Evolutionary conservation across 2,888 invertebrate genomes (phyloP), one percentile per base, ranked within the genome.

Genomic region (Drosophila barbarae): DNA sequence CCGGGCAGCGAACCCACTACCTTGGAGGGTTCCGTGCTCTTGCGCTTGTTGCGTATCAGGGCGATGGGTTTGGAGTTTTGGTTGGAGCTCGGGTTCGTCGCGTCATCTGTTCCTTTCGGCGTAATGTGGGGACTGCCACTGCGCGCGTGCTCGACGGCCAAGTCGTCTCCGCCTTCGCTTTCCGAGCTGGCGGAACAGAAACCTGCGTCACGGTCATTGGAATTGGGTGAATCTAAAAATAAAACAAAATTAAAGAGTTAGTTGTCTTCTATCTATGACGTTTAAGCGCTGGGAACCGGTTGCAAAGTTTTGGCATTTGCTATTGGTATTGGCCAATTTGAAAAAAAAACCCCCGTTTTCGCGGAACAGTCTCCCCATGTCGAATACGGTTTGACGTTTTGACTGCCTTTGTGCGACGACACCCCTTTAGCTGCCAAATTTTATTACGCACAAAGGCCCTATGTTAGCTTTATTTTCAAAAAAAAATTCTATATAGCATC

Each of bases 21-120:
- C 78, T 93, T 93, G 47, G 92, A 90, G 0, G 95, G 93, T 68
- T 93, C 93, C 21, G 92, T 91, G 64, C 93, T 90, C 87, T 94
- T 94, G 63, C 94, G 90, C 87, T 94, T 94, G 84, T 93, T 93
- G 72, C 91, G 89, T 10, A 86, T 75, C 39, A 88, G 86, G 0
- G 90, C 89, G 60, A 92, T 92, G 26, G 93, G 91, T 28, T 90
- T 91, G 9, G 92, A 91, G 82, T 21, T 46, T 4, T 28, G 15
- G 18, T 12, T 18, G 18, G 18, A 30, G 44, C 2, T 46, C 5
- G 46, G 46, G 13, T 92, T 92, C 4, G 93, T 91, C 4, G 93
- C 93, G 8, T 76, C 92, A 86, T 93, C 93, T 76, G 51, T 51
- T 53, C 93, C 93, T 58, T 92, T 93, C 58, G 91, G 91, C 79